Conservation (phyloP, 2,888 invertebrate genomes). For the Latrodectus elegans region DNA sequence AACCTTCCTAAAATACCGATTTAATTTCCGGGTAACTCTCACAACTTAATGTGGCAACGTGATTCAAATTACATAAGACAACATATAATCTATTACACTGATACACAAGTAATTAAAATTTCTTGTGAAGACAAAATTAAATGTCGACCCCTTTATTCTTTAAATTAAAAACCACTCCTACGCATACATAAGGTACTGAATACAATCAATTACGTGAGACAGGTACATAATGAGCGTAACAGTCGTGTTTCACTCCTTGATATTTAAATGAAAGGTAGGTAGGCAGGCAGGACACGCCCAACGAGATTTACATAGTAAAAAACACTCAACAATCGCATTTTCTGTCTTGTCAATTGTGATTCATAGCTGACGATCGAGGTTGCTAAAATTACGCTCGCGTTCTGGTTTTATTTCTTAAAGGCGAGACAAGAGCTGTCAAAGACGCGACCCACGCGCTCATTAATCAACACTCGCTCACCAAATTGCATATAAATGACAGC, state of each 20-base stretch:
- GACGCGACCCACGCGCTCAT: constrained; percentile 11
- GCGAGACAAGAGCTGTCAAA: constrained; percentile 1
- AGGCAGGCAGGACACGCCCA: neutral
- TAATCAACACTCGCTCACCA: constrained; percentile 1
- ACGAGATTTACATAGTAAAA: neutral
- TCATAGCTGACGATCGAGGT: neutral
- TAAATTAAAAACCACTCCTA: too few relatives aligned
- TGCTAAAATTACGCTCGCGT: neutral
- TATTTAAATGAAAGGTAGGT: neutral
- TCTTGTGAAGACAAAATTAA: too few relatives aligned
- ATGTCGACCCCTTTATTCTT: too few relatives aligned
- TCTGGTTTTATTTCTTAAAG: constrained; percentile 5
- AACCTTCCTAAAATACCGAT: too few relatives aligned
- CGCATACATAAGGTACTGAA: too few relatives aligned
- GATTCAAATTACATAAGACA: too few relatives aligned
- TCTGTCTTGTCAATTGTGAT: neutral
- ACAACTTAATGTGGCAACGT: too few relatives aligned
- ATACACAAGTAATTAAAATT: too few relatives aligned
- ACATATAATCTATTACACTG: too few relatives aligned
- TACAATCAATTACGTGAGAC: too few relatives aligned
- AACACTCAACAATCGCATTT: neutral
- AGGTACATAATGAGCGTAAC: too few relatives aligned
- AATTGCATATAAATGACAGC: neutral
- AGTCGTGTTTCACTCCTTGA: neutral
- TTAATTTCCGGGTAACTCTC: too few relatives aligned